Base-by-base conservation (phyloP, 2,113 vertebrate genomes). In the Tringa solitaria region DNA sequence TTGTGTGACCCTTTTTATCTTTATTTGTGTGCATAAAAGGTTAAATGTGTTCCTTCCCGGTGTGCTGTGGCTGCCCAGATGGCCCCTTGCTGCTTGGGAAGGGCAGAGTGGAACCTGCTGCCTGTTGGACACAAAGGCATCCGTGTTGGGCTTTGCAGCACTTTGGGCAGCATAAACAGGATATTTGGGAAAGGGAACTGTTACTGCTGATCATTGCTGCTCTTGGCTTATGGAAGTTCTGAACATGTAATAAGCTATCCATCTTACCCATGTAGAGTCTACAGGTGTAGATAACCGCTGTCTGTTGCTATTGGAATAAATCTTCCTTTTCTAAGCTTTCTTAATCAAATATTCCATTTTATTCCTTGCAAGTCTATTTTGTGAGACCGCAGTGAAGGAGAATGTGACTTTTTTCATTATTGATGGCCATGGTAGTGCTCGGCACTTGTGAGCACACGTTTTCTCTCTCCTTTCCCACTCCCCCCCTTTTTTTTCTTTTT, bases 11-110 rank as follows among this genome's bases (percentile, higher is more conserved):
- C 33, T 30, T 21, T 20, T 26, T 14, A 5, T 15, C 22, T 17
- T 64, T 5, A 22, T 51, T 63, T 45, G 21, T 45, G 0, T 0
- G 1, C 10, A 8, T 2, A 1, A 0, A 2, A 21, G 56, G 37
- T 5, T 12, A 37, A 14, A 3, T 1, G 0, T 11, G 14, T 24
- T 22, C 81, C 46, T 39, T 14, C 21, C 26, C 15, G 3, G 45
- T 2, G 0, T 12, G 61, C 32, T 12, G 28, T 3, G 33, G 68
- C 61, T 33, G 54, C 37, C 5, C n/a, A 7, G 60, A 16, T 32
- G 35, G 5, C 6, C 50, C 2, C 32, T 26, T 12, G 67, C 23
- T 48, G 43, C 48, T 57, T 16, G 1, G 0, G 3, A 39, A 13
- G 28, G 2, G 22, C 41, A 2, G 56, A 19, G 68, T 37, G 64